phyloP scores from a whole-genome alignment of 2,797 vertebrate species.

The Eulemur albifrons region DNA sequence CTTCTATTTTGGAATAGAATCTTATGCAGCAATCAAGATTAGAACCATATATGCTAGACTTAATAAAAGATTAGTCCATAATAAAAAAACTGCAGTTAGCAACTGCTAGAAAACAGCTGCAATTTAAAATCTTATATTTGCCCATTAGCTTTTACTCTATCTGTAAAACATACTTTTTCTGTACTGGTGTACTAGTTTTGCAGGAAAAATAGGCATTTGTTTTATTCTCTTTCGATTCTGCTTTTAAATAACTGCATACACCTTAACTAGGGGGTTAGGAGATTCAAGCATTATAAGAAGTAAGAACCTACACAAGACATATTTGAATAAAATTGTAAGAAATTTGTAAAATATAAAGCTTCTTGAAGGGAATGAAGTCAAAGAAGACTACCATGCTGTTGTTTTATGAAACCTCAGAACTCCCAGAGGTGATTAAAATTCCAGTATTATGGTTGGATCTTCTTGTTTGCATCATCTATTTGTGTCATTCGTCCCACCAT shows the following conservation, averaged over 20 bases:
- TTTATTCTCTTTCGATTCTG: background rate
- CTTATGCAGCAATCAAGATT: conserved; percentile 53
- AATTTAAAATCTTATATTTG: background rate
- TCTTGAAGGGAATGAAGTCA: background rate
- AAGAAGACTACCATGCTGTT: background rate
- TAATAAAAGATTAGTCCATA: conserved; percentile 19
- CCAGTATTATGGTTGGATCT: too few relatives aligned
- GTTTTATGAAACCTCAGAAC: background rate
- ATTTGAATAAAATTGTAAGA: background rate
- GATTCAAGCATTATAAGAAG: background rate
- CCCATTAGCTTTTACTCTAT: background rate
- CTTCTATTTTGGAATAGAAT: conserved; percentile 30
- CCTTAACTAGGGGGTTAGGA: background rate
- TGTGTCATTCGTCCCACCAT: background rate
- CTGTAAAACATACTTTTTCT: conserved; percentile 15
- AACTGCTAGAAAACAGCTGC: background rate
- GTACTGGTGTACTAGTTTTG: background rate
- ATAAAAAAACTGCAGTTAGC: conserved; percentile 17
- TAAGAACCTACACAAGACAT: background rate
- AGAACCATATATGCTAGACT: background rate
- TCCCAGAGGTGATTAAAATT: background rate
- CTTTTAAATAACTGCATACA: background rate
- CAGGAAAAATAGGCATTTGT: background rate
- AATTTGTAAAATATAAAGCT: background rate
- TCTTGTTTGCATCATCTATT: background rate